phyloP scores from a whole-genome alignment of 1,140 invertebrate genomes.

The Diorhabda elongata region DNA sequence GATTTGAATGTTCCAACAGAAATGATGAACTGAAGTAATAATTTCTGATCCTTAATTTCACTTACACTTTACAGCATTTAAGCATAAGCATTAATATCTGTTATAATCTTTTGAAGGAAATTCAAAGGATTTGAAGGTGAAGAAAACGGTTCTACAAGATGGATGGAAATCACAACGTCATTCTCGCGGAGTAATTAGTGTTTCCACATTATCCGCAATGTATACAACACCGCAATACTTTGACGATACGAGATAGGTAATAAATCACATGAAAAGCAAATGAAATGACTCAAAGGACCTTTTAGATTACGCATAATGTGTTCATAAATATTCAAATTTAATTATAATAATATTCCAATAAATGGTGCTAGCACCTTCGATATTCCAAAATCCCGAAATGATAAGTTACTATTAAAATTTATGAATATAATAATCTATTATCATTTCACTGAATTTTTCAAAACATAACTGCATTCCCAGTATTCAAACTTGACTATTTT shows the following conservation, averaged over 20 bases:
- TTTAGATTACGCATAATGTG: too few species aligned
- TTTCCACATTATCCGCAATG: neutral
- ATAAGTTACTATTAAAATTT: too few species aligned
- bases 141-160: neutral
- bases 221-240: neutral
- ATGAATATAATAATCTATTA: too few species aligned
- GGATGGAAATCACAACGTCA: conserved; percentile 1
- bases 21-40: neutral
- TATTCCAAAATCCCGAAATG: too few species aligned
- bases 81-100: conserved; percentile 1
- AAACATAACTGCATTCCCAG: too few species aligned
- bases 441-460: too few species aligned
- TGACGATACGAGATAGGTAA: neutral
- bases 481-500: too few species aligned
- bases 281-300: too few species aligned
- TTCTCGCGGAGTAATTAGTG: conserved; percentile 1
- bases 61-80: neutral
- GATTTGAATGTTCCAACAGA: too few species aligned
- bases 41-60: neutral
- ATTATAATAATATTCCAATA: too few species aligned
- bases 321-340: too few species aligned
- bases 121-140: conserved; percentile 1
- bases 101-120: neutral
- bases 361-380: too few species aligned
- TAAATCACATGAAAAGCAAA: neutral